Evolutionary conservation across 2,113 vertebrate genomes (phyloP), one percentile per base, ranked within the genome.

Genomic region (Cynopterus brachyotis): DNA sequence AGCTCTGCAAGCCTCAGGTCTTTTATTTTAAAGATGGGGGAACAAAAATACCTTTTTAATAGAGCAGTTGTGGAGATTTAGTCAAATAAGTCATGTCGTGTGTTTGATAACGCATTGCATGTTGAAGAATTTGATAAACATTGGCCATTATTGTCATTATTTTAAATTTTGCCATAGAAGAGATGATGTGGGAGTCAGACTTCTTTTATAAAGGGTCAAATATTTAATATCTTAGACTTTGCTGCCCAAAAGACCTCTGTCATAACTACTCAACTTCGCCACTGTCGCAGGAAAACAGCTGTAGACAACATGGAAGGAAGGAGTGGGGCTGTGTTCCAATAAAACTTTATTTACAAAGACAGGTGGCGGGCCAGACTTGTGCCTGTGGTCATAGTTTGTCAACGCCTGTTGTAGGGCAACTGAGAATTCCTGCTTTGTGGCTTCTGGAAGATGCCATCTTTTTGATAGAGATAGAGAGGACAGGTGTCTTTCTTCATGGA

Each of bases 291-390:
- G 42, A 81, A 64, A 94, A 55, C 15, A 79, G 64, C 50, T 10
- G 3, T 16, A n/a, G 69, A 76, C 9, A 81, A 69, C n/a, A 28
- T 53, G 66, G 57, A 66, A 67, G 24, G 37, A 53, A 40, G 12
- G 40, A 45, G 8, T 7, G 3, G 17, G 37, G 37, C 40, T 86
- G 45, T 81, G 35, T 94, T 92, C 40, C 40, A 60, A 80, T 89
- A 92, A 88, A 95, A 84, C 70, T 95, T 94, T 81, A 88, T 80
- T 94, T 64, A 24, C 6, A 93, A 66, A 91, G 37, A 47, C 17
- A 86, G 35, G 4, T 17, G 0, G 6, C 28, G 26, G 37, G 19
- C 50, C 13, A 3, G 55, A 15, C 35, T 37, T 94, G 45, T 28
- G 67, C 53, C 35, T 45, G 28, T 64, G 81, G 59, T 42, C 24